These are phyloP conservation scores for Oreochromis grahami DNA, from an alignment of 2,797 vertebrate species.

Conservation along the genomic window DNA sequence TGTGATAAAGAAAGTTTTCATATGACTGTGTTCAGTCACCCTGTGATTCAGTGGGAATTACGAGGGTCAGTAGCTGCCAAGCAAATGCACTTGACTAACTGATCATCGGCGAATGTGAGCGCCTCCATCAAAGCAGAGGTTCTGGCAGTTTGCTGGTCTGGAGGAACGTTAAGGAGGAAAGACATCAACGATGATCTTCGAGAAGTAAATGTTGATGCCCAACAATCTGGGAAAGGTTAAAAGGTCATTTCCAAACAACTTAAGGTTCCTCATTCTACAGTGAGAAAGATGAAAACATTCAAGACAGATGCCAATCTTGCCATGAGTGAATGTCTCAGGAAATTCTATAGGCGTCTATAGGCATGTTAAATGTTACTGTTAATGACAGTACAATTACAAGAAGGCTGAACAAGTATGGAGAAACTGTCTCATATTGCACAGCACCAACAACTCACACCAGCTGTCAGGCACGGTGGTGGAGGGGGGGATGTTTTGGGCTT, in stretches of 20 bases:
- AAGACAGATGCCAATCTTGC: not conserved
- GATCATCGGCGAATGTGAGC: not conserved
- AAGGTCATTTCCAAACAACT: not conserved
- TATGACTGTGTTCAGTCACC: not conserved
- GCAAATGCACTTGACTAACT: not conserved
- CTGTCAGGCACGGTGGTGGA: not conserved
- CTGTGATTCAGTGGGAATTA: not conserved
- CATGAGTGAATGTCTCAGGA: not conserved
- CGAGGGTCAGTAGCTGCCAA: not conserved
- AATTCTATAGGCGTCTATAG: not conserved
- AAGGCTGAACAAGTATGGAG: not conserved
- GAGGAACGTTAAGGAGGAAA: not conserved
- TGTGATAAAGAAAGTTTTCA: not conserved
- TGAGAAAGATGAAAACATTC: not conserved
- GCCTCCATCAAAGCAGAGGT: not conserved
- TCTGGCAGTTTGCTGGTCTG: not conserved
- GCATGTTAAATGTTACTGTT: not conserved
- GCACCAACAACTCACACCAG: not conserved
- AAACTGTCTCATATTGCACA: not conserved
- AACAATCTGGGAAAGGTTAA: not conserved
- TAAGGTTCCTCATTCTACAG: not conserved
- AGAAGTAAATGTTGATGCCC: not conserved
- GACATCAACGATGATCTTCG: not conserved
- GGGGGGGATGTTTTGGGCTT: rapidly evolving
- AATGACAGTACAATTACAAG: not conserved